Evolutionary conservation across 1,140 invertebrate species (phyloP).

Genomic region (Pteromalus puparum): DNA sequence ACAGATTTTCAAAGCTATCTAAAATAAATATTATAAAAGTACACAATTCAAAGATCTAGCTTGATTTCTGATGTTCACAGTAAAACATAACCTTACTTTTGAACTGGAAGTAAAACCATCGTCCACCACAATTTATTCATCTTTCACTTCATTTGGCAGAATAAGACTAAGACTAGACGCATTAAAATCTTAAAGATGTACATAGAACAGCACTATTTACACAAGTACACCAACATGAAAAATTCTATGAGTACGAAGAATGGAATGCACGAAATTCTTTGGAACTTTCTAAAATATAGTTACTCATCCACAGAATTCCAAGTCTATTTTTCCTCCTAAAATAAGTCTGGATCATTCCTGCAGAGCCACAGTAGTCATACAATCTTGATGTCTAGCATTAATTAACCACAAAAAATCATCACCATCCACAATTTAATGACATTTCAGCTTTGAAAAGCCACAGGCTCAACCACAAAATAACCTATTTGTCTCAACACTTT

Average conservation of each 20-base stretch:
- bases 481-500: constrained; percentile 18
- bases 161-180: not conserved
- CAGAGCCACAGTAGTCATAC: not conserved
- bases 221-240: not conserved
- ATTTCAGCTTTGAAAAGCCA: constrained; percentile 1
- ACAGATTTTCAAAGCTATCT: not conserved
- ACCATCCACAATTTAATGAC: not conserved
- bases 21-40: not conserved
- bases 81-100: constrained; percentile 42
- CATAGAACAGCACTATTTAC: not conserved
- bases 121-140: not conserved
- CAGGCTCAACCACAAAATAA: constrained; percentile 38
- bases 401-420: not conserved
- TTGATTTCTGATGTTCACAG: not conserved
- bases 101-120: not conserved
- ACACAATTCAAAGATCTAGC: not conserved
- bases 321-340: not conserved
- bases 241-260: not conserved
- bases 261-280: not conserved
- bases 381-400: not conserved
- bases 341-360: not conserved
- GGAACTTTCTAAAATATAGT: constrained; percentile 1
- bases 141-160: not conserved
- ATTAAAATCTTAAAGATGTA: not conserved
- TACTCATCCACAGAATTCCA: not conserved